Evolutionary conservation across 2,113 vertebrate genomes (phyloP), one percentile per base, ranked within the genome.

Genomic region (Peromyscus californicus): DNA sequence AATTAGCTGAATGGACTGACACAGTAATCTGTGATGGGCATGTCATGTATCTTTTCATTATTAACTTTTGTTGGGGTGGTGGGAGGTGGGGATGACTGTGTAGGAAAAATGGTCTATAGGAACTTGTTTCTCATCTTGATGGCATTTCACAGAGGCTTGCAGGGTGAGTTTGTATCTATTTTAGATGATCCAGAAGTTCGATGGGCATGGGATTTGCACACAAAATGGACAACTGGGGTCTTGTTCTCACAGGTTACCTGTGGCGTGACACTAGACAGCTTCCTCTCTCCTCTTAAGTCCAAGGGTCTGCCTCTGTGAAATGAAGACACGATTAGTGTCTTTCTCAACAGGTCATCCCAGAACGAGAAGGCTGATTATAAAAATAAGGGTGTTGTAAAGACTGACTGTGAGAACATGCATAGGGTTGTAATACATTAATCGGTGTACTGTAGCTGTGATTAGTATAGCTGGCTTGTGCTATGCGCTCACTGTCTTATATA

Each of bases 1-100:
- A 97, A 98, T 96, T 95, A 97, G 86, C 92, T 97, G 97, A 97
- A 98, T 97, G 96, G 86, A 90, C 93, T 95, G 95, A 97, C 91
- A 97, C 15, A 94, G 94, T 95, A 80, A 75, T 97, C 91, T 93
- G 65, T 80, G 86, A 88, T 63, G 48, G 80, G 70, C 96, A 39
- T 84, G 93, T 90, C 94, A 80, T 88, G 89, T 94, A 95, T 93
- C 91, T 96, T 95, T 94, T 79, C 97, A 97, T 98, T 97, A 96
- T 97, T 98, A 98, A 96, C 94, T 95, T 95, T 98, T 78, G 57
- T 39, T 72, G 29, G 13, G 51, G 70, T 31, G 76, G 39, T 36
- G 92, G 48, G 90, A 90, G 74, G 84, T 84, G 51, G 75, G 75
- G 78, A 72, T 84, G 86, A 76, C 16, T 36, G 36, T 54, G 54